Evolutionary conservation across 2,797 vertebrate genomes (phyloP), one percentile per base, ranked within the genome.

Genomic region (Pelobates cultripes): DNA sequence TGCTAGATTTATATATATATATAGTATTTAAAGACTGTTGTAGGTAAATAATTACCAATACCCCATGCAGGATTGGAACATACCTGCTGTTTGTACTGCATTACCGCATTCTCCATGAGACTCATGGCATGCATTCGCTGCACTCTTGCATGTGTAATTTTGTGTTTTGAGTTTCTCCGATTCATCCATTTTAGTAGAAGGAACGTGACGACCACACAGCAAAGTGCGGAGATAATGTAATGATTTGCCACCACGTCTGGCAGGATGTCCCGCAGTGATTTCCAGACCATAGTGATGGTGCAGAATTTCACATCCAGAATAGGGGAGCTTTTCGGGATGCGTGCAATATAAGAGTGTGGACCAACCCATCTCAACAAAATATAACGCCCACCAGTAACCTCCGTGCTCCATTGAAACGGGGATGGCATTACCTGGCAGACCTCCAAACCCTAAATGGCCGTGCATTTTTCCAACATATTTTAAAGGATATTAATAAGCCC

Each of bases 31-130:
- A 2, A 10, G 47, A 10, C 47, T 51, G 47, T 10, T 51, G 47
- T 51, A 51, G 3, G 5, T 51, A 10, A 51, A 51, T 51, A 51
- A 51, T 28, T 28, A 28, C 28, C 28, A 28, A 28, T 28, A 28
- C 28, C 28, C 28, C 28, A 28, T 28, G 1, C 1, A 28, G 47
- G 47, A 6, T 51, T 10, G 47, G 47, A 5, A 10, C 17, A 7
- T 64, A 72, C 61, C 63, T 61, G 45, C 40, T 72, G 47, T 13
- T 42, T 40, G 15, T 47, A 79, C 17, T 79, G 69, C 7, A 43
- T 7, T 3, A 72, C 44, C 0, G 57, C 43, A 8, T 64, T 72
- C 57, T 79, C 69, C 77, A 79, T 79, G 43, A 79, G 69, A 2
- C 40, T 41, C 69, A 72, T 13, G 12, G 17, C 17, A 72, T 72